Conservation (phyloP, 2,797 vertebrate species). For the Sphaeramia orbicularis region DNA sequence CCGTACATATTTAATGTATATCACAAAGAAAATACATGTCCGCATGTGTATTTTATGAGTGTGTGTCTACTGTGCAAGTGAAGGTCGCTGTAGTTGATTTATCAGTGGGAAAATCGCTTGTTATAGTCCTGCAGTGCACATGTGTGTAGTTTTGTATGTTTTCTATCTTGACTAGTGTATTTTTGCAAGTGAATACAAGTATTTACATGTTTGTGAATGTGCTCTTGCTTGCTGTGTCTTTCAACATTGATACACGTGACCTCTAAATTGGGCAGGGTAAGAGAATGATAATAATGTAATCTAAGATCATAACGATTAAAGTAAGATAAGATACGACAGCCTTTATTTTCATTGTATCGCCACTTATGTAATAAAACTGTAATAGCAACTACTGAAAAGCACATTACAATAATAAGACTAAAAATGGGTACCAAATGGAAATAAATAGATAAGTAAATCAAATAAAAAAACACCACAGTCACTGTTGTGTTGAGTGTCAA, state of each 20-base stretch:
- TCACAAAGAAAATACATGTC: constrained; percentile 45
- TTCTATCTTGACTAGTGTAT: not conserved
- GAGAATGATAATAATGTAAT: no score
- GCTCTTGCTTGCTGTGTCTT: constrained; percentile 7
- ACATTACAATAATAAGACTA: no score
- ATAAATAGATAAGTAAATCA: no score
- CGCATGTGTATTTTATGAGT: constrained; percentile 44
- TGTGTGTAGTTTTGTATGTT: constrained; percentile 24
- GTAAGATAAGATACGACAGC: not conserved
- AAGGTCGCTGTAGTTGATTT: constrained; percentile 55
- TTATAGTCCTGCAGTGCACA: constrained; percentile 30
- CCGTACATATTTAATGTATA: constrained; percentile 56
- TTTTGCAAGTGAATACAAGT: not conserved
- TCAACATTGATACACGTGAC: not conserved
- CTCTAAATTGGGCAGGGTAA: no score
- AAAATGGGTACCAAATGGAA: no score
- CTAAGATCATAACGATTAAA: no score
- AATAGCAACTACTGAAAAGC: no score
- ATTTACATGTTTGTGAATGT: not conserved
- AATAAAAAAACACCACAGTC: no score
- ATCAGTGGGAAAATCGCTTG: constrained; percentile 46
- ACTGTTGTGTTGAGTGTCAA: no score
- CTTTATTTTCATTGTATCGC: not conserved
- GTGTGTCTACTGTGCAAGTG: constrained; percentile 18
- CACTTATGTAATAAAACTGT: no score